Evolutionary conservation across 2,888 invertebrate species (phyloP), one percentile per base, ranked within the genome.

Genomic region (Tromatobia lineatoria): DNA sequence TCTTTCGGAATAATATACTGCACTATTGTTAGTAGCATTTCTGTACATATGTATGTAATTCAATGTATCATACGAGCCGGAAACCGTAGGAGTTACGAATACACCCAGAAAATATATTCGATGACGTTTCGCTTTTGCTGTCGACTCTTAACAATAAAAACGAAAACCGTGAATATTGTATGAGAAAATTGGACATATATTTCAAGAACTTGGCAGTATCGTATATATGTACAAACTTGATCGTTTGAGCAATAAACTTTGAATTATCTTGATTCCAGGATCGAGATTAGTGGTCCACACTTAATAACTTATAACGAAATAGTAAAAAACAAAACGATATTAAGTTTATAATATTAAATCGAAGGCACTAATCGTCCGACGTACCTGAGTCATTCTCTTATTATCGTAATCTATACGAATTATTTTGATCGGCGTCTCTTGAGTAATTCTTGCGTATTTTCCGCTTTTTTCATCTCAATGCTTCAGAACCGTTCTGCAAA

Each of bases 11-110:
- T 54, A 61, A 64, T 57, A 42, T 66, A 42, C n/a, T 52, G 69
- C 80, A 74, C 69, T 80, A 71, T 67, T 81, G 74, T 83, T 82
- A 76, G 71, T 79, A 67, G 69, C 69, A 82, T 83, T 86, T 85
- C 86, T 85, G 85, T 86, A 86, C 76, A 87, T 87, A 87, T 85
- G 82, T 85, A 85, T 86, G 85, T 82, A 85, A 83, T 71, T 84
- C 70, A 64, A 85, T 85, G 85, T 84, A 85, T 73, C 57, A 52
- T 70, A 73, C 66, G 75, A 80, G 57, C 20, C 47, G 59, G 74
- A 69, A 80, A 85, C 45, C 57, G 45, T 80, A 76, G 50, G 81
- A 77, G 34, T 70, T 80, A 23, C 71, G 75, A 84, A 84, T 76
- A 85, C 75, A 85, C 76, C 34, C 42, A 54, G 42, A 76, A 52